A percentile compares a stretch with the other conserved stretches of the same genome.
These are phyloP conservation scores for Clepsis dumicolana DNA, from an alignment of 2,888 invertebrate species.

Conservation along the genomic window DNA sequence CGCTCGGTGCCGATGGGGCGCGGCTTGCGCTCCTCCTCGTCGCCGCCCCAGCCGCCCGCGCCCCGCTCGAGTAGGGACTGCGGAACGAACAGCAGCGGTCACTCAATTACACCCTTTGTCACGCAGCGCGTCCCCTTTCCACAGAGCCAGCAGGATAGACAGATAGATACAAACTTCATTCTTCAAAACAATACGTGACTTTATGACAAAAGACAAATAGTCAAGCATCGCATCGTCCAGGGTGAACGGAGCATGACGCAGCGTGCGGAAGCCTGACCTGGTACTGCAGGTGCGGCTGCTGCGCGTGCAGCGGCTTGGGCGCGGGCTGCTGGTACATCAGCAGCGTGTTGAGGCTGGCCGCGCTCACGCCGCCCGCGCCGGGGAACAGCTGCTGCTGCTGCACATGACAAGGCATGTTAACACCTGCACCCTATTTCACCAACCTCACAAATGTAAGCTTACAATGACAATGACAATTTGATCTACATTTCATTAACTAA, in stretches of 20 bases:
- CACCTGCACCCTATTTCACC: too few species aligned
- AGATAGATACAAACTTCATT: too few species aligned
- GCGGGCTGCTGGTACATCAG: constrained; percentile 83
- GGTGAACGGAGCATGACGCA: neutral
- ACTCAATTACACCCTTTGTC: too few species aligned
- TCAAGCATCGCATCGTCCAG: too few species aligned
- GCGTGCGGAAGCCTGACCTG: constrained; percentile 68
- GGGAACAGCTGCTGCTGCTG: constrained; percentile 64
- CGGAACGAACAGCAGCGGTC: neutral
- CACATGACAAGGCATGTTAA: too few species aligned
- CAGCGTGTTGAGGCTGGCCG: constrained; percentile 70
- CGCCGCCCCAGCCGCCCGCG: constrained; percentile 64
- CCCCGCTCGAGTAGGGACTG: constrained; percentile 80
- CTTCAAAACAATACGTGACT: too few species aligned
- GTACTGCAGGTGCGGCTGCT: constrained; percentile 75
- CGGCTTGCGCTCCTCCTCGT: constrained; percentile 86
- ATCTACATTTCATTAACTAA: too few species aligned
- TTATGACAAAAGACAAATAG: too few species aligned
- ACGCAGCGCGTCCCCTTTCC: too few species aligned
- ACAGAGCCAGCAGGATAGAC: too few species aligned
- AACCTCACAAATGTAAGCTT: too few species aligned
- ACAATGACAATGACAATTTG: too few species aligned
- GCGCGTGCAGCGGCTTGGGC: constrained; percentile 77
- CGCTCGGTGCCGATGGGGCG: constrained; percentile 94
- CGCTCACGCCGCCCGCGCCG: constrained; percentile 58